These are phyloP conservation scores for Erebia ligea DNA, from an alignment of 2,888 invertebrate species.

Conservation along the genomic window DNA sequence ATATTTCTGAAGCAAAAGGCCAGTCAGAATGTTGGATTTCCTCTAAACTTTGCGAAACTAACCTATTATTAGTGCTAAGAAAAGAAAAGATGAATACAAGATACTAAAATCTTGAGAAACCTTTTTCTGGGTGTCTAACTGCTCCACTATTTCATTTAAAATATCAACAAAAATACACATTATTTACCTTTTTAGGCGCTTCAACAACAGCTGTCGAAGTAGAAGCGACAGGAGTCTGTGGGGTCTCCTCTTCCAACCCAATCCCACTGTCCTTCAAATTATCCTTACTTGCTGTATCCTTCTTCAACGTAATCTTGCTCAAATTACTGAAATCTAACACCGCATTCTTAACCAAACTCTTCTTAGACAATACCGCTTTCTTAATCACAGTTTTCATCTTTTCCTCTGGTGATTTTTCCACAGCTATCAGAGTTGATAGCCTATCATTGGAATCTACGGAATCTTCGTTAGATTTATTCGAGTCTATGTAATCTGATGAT, in stretches of 20 bases:
- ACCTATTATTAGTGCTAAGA: no score
- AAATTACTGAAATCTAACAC: slow-evolving; percentile 70
- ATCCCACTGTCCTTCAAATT: slow-evolving; percentile 76
- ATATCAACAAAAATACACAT: background rate
- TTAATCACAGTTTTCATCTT: slow-evolving; percentile 75
- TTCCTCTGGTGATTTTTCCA: slow-evolving; percentile 70
- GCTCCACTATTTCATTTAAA: no score
- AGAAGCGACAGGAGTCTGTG: slow-evolving; percentile 51
- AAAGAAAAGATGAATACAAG: no score
- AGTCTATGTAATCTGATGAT: slow-evolving; percentile 70
- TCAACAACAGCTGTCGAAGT: slow-evolving; percentile 47
- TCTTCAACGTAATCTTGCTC: slow-evolving; percentile 59
- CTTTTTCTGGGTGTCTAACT: no score
- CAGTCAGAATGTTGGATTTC: no score
- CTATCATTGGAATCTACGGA: slow-evolving; percentile 69
- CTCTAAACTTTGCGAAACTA: no score
- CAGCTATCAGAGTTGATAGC: slow-evolving; percentile 65
- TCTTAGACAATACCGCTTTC: slow-evolving; percentile 69
- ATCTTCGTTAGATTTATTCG: slow-evolving; percentile 76
- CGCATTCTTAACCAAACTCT: slow-evolving; percentile 68
- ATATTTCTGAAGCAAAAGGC: no score
- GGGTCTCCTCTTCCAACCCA: slow-evolving; percentile 62
- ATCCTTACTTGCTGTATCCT: slow-evolving; percentile 61
- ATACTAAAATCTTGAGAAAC: no score
- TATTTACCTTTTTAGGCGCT: slow-evolving; percentile 64